These are phyloP conservation scores for Chromobotia macracanthus DNA, from an alignment of 2,797 vertebrate species.

Conservation along the genomic window DNA sequence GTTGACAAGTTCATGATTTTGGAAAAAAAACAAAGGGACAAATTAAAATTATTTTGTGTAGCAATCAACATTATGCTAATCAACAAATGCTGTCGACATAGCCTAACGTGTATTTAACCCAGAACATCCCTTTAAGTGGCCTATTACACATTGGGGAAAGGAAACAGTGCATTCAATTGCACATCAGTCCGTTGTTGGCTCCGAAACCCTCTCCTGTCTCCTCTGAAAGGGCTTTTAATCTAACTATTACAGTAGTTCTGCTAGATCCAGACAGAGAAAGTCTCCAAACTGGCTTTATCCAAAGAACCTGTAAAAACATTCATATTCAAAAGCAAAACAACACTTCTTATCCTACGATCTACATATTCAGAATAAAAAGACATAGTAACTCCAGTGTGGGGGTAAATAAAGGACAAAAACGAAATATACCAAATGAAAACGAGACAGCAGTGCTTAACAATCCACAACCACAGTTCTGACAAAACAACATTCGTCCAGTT, in stretches of 20 bases:
- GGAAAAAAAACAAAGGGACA: not conserved
- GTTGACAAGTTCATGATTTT: too few species aligned
- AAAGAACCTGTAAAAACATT: slow-evolving; percentile 71
- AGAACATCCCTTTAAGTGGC: slow-evolving; percentile 13
- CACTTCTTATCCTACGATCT: slow-evolving; percentile 52
- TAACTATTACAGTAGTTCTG: slow-evolving; percentile 80
- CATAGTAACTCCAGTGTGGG: slow-evolving; percentile 80
- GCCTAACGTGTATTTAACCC: not conserved
- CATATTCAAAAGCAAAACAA: slow-evolving; percentile 63
- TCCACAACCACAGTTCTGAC: slow-evolving; percentile 68
- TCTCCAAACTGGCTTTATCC: slow-evolving; percentile 47
- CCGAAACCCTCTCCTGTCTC: slow-evolving; percentile 62
- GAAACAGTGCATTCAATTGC: slow-evolving; percentile 70
- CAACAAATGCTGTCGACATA: too few species aligned
- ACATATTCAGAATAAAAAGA: slow-evolving; percentile 60
- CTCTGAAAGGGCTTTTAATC: slow-evolving; percentile 66
- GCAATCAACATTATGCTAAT: not conserved
- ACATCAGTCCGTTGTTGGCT: slow-evolving; percentile 78
- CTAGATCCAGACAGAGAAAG: slow-evolving; percentile 62
- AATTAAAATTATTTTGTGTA: not conserved
- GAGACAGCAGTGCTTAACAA: slow-evolving; percentile 70
- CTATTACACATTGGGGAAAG: slow-evolving; percentile 12
- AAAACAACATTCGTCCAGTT: slow-evolving; percentile 58
- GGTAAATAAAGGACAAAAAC: slow-evolving; percentile 67
- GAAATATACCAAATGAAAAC: slow-evolving; percentile 58